Evolutionary conservation across 2,113 vertebrate genomes (phyloP), one percentile per base, ranked within the genome.

Genomic region (Eurystomus gularis): DNA sequence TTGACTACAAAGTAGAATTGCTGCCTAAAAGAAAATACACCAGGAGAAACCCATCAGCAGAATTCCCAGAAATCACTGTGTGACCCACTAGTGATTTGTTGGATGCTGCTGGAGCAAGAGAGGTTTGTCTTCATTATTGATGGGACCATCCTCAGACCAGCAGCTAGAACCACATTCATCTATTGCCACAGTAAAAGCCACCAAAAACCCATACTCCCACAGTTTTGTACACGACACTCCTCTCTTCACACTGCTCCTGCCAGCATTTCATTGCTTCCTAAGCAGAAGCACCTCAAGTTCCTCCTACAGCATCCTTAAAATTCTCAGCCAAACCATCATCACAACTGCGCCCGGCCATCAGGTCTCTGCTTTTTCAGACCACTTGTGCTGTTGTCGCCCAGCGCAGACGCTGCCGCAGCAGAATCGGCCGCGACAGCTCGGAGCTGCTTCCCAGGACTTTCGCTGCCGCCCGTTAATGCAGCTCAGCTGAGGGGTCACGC

Each of bases 401-500:
- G 54, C 3, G 1, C 1, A 51, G 54, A 82, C 25, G 2, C 40
- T 10, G n/a, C n/a, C 21, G 1, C 78, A 87, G 82, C 40, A 49
- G 40, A 19, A 90, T 33, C 44, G 0, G 33, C 55, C 2, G 0
- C 3, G 3, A 18, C 17, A 7, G 21, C 19, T 44, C 5, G 4
- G 35, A 82, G 54, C 62, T 18, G 28, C 62, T 37, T 8, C 88
- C 75, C 81, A 29, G n/a, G 39, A 61, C 70, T 21, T n/a, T 7
- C 8, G 4, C 60, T 58, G 65, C 35, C 29, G 5, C 26, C 1
- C 25, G 2, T 9, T 88, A 90, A 92, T 77, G 8, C 94, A 83
- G 23, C 82, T 94, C 96, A 96, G 96, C 94, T 90, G 93, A 94
- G 91, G 64, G 76, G 44, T 93, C 95, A 93, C 6, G 13, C 1